Evolutionary conservation across 1,140 invertebrate genomes (phyloP).

Genomic region (Trichonephila clavipes): DNA sequence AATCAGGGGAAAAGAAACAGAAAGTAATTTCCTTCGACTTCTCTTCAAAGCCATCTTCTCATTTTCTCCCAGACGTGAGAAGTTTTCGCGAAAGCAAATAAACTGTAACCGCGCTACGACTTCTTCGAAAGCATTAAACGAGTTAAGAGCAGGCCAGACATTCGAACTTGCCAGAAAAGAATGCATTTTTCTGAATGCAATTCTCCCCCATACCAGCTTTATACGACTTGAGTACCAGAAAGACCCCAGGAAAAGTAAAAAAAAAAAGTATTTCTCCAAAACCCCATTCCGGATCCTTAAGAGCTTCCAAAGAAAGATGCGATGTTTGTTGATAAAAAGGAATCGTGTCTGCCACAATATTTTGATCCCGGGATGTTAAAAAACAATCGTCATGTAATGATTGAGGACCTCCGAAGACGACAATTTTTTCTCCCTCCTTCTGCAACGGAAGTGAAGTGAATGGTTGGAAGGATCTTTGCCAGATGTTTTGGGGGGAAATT

Average conservation of each 20-base stretch:
- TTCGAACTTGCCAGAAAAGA: background rate
- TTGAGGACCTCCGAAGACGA: background rate
- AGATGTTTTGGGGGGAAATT: background rate
- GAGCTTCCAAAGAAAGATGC: background rate
- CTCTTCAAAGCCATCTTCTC: background rate
- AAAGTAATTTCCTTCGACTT: background rate
- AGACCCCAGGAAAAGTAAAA: background rate
- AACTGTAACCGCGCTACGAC: background rate
- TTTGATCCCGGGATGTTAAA: background rate
- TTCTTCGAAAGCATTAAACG: background rate
- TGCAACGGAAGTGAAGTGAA: no score
- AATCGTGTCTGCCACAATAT: background rate
- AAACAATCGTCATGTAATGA: constrained; percentile 10
- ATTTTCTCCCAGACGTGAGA: background rate
- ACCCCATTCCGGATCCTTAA: background rate
- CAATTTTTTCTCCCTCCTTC: background rate
- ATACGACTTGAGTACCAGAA: no score
- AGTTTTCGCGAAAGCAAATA: background rate
- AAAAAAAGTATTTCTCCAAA: background rate
- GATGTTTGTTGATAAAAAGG: background rate
- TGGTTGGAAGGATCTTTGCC: background rate
- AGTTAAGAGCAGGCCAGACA: background rate
- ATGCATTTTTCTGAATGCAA: background rate
- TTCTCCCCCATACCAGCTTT: background rate
- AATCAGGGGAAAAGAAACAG: background rate